A percentile compares a stretch with the other conserved stretches of the same genome.
These are phyloP conservation scores for Ariopsis seemanni DNA, from an alignment of 2,113 vertebrate species.

Conservation along the genomic window DNA sequence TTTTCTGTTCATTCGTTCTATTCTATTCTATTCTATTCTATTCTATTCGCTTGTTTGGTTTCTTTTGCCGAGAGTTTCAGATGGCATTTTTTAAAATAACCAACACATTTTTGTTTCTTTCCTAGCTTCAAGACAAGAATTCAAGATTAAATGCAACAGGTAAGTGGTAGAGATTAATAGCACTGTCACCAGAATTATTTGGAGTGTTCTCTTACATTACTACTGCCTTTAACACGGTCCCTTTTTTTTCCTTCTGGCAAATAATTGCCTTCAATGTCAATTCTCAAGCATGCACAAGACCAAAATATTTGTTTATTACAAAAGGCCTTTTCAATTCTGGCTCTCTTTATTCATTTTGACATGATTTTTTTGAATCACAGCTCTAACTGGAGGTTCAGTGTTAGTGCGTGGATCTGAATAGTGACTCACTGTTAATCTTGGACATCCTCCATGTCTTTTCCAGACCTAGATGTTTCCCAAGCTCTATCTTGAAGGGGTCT, in stretches of 20 bases:
- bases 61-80: not conserved
- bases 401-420: slow-evolving; percentile 3
- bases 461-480: slow-evolving; percentile 84
- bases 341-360: not conserved
- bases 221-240: not conserved
- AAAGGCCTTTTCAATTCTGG: not conserved
- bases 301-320: not conserved
- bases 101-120: slow-evolving; percentile 12
- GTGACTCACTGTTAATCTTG: slow-evolving; percentile 89
- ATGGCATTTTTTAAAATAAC: not conserved
- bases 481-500: slow-evolving; percentile 91
- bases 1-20: slow-evolving; percentile 34
- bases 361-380: not conserved
- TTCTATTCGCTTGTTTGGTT: not conserved
- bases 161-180: slow-evolving; percentile 14
- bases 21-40: not conserved
- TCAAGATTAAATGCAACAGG: not conserved
- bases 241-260: not conserved
- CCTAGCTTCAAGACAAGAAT: slow-evolving; percentile 5
- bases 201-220: not conserved
- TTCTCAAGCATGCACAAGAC: not conserved
- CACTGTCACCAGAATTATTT: slow-evolving; percentile 1
- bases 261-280: not conserved
- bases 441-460: slow-evolving; percentile 93
- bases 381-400: not conserved